Evolutionary conservation across 92 coral and sea anemone genomes (phyloP).

Genomic region (Parazoanthus atlanticus): DNA sequence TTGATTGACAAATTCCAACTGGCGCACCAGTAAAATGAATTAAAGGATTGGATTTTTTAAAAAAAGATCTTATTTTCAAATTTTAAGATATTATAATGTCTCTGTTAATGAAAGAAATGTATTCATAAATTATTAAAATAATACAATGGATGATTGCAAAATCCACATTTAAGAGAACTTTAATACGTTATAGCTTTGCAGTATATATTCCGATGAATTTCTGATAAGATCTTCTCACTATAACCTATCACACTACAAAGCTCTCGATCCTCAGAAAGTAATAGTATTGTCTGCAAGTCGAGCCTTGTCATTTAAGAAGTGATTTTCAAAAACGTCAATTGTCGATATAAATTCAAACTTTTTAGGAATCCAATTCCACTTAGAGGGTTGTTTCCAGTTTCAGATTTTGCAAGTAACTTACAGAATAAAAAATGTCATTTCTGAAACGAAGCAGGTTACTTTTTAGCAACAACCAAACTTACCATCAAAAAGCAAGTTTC

Average conservation of each 20-base stretch:
- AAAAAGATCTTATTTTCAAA: not conserved
- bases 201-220: not conserved
- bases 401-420: not conserved
- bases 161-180: not conserved
- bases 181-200: not conserved
- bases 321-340: slow-evolving; percentile 21
- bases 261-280: not conserved
- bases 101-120: not conserved
- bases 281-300: not conserved
- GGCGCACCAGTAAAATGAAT: not conserved
- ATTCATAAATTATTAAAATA: slow-evolving; percentile 14
- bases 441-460: not conserved
- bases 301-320: not conserved
- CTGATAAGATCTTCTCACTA: slow-evolving; percentile 5
- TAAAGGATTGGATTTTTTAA: not conserved
- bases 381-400: not conserved
- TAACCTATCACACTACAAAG: not conserved
- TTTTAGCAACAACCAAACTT: not conserved
- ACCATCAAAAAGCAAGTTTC: not conserved
- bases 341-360: not conserved
- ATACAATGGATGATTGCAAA: not conserved
- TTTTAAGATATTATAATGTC: not conserved
- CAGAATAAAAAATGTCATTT: not conserved
- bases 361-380: not conserved
- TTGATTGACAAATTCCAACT: not conserved